Conservation (phyloP, 2,113 vertebrate species). For the Petaurus breviceps region DNA sequence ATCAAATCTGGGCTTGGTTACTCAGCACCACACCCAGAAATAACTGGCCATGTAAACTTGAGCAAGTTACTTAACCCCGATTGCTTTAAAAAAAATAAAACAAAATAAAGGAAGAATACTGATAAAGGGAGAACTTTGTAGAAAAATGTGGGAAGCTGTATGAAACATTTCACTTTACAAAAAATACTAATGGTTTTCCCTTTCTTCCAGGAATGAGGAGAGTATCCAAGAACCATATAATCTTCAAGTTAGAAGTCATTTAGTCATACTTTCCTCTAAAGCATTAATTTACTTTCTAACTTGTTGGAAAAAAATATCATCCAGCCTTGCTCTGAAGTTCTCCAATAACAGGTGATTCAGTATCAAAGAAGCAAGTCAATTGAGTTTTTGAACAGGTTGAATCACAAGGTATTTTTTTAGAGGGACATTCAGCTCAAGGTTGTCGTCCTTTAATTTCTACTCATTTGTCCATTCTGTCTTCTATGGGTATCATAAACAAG, state of each 20-base stretch:
- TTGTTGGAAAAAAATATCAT: background rate
- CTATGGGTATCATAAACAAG: background rate
- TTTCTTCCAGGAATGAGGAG: background rate
- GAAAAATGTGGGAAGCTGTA: background rate
- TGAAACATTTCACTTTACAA: background rate
- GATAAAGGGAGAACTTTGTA: background rate
- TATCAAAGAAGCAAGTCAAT: background rate
- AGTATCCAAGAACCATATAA: background rate
- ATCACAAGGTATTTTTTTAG: background rate
- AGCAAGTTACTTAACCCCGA: too few relatives aligned
- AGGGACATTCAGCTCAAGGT: background rate
- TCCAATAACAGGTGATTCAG: background rate
- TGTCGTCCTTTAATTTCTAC: background rate
- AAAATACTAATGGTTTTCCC: background rate
- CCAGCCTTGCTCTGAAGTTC: background rate
- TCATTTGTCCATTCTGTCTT: background rate
- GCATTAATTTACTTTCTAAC: background rate
- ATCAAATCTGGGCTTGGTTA: too few relatives aligned
- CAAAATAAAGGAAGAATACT: background rate
- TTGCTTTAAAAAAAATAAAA: too few relatives aligned
- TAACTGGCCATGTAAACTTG: too few relatives aligned
- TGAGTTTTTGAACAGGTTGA: background rate
- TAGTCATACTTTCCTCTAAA: too few relatives aligned
- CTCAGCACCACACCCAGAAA: too few relatives aligned
- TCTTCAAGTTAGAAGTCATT: too few relatives aligned